Evolutionary conservation across 2,797 vertebrate species (phyloP), one percentile per base, ranked within the genome.

Genomic region (Gallinago stenura): DNA sequence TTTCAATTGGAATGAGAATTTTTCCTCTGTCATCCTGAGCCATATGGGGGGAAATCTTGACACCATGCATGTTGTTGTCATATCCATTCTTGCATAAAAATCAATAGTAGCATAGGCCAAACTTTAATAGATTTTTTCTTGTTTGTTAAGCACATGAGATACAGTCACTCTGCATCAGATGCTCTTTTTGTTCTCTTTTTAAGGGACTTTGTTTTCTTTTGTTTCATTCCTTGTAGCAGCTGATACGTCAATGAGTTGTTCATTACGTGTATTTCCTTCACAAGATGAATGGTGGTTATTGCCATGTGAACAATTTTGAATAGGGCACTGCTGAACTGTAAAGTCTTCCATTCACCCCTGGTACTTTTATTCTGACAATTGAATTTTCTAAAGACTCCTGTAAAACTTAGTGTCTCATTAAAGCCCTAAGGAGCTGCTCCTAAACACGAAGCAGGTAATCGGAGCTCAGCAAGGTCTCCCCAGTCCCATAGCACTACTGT

Each of bases 51-150:
- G 26, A 62, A 71, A 79, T 54, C 28, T 43, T 65, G 41, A 39
- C 30, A 58, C 43, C 1, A 4, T 25, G 4, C 8, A 41, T 6
- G 0, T 31, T 6, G 0, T 31, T 69, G 39, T 28, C 28, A 28
- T 65, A 41, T 20, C 16, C 3, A 7, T 84, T 93, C 26, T 76
- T 80, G n/a, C 7, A 76, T 43, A 83, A 89, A 79, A 88, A 57
- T 41, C 56, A 73, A 15, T 66, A 43, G 10, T 19, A 58, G 13
- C 46, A 33, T 18, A 65, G 9, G 16, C 26, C 79, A 48, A 81
- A 58, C 15, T 68, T 69, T 31, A 53, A 24, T 5, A 15, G 25
- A 22, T 61, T 22, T 8, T 90, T 90, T 93, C 35, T 87, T 16
- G 41, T 53, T 73, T 58, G 3, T 60, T 78, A 75, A 13, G 15